Percentiles rank a stretch among this genome's conserved stretches.
Conservation (phyloP, 1,140 invertebrate species). For the Drosophila micromelanica region DNA sequence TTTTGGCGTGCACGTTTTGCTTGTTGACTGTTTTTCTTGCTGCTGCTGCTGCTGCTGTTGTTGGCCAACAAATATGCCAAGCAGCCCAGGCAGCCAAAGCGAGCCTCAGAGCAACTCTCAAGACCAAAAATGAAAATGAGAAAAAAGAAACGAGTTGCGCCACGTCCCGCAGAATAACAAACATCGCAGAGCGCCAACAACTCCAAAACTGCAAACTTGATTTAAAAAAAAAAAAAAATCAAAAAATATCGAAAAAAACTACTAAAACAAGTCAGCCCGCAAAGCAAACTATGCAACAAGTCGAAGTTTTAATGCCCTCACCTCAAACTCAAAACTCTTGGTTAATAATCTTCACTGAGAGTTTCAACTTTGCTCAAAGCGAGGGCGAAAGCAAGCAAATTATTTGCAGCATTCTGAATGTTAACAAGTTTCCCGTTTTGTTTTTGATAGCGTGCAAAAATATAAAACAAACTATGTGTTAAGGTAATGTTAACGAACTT, state of each 20-base stretch:
- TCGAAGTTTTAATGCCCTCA: slow-evolving; percentile 61
- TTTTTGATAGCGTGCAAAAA: neutral
- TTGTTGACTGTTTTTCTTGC: slow-evolving; percentile 45
- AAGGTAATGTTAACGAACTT: too few relatives aligned
- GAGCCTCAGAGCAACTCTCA: slow-evolving; percentile 36
- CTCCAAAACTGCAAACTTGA: slow-evolving; percentile 73
- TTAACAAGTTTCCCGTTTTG: slow-evolving; percentile 1
- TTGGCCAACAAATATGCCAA: slow-evolving; percentile 75
- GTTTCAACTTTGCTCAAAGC: neutral
- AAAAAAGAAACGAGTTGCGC: slow-evolving; percentile 60
- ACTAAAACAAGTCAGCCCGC: slow-evolving; percentile 7
- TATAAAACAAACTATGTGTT: too few relatives aligned
- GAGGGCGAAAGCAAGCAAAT: neutral
- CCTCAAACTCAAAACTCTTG: slow-evolving; percentile 7
- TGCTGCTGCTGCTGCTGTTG: neutral
- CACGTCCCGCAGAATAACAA: slow-evolving; percentile 74
- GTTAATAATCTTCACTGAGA: slow-evolving; percentile 28
- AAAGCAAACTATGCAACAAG: slow-evolving; percentile 23
- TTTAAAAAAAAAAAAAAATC: slow-evolving; percentile 56
- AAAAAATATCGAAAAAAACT: neutral
- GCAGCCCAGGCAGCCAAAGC: slow-evolving; percentile 41
- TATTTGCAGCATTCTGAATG: slow-evolving; percentile 11
- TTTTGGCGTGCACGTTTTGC: slow-evolving; percentile 54
- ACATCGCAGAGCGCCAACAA: slow-evolving; percentile 53
- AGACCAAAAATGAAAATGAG: slow-evolving; percentile 31